Percentiles rank a stretch among this genome's conserved stretches.
Evolutionary conservation across 1,140 invertebrate genomes (phyloP).

Genomic region (Rhopalosiphum maidis): DNA sequence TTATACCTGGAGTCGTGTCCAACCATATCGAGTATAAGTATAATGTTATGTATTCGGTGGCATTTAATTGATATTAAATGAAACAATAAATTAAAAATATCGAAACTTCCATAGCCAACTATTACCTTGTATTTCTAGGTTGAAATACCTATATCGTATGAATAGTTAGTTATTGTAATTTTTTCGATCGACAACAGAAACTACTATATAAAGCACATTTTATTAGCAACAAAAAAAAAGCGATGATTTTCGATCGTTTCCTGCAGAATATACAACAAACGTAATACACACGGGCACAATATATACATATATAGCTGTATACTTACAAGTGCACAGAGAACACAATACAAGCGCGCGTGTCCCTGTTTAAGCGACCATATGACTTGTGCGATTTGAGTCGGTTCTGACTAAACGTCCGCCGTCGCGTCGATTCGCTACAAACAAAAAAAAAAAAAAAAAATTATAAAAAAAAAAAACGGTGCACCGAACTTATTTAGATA

Average conservation of each 20-base stretch:
- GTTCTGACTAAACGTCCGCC: constrained; percentile 8
- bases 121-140: no score
- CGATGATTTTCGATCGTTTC: not conserved
- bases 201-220: not conserved
- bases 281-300: not conserved
- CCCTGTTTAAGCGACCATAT: not conserved
- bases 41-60: no score
- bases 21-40: no score
- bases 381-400: constrained; percentile 28
- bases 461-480: not conserved
- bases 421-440: not conserved
- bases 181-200: not conserved
- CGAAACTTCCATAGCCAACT: no score
- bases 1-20: no score
- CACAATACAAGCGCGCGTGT: not conserved
- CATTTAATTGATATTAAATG: no score
- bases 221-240: not conserved
- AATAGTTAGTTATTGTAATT: no score
- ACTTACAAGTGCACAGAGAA: not conserved
- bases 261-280: not conserved
- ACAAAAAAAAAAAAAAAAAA: not conserved
- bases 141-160: no score
- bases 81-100: no score
- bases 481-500: constrained; percentile 25
- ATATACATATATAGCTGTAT: not conserved